Base-by-base conservation (phyloP, 2,113 vertebrate genomes). In the Lepus americanus region DNA sequence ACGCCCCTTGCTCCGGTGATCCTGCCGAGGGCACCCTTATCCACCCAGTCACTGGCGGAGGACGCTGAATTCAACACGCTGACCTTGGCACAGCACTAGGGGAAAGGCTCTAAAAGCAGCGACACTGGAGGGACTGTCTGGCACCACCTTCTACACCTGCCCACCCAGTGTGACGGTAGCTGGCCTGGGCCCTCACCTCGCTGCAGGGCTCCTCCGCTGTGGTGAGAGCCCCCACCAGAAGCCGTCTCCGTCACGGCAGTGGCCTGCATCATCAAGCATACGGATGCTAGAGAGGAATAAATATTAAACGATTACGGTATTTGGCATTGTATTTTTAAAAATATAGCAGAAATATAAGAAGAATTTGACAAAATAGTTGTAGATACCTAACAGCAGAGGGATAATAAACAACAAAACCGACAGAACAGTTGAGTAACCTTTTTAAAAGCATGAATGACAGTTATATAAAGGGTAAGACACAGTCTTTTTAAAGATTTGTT, bases 251-350 rank as follows among this genome's bases (percentile, higher is more conserved):
- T 1, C n/a, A 61, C 36, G 25, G 92, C 17, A 33, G 85, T 9
- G 49, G 85, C 51, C 59, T 97, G 85, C 85, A 96, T 94, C 78
- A 19, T 79, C 33, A 86, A 76, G n/a, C 67, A 74, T 53, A 29
- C 66, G n/a, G 49, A 66, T 6, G 79, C 95, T 97, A 94, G 64
- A 94, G 69, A 94, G 23, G 51, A 22, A 72, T 20, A 90, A 97
- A 91, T 39, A 92, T 1, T 66, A 4, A 96, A 59, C 83, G 72
- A 74, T 89, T 82, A 88, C 63, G 53, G 89, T 19, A 89, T 8
- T 59, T 39, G 9, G 20, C 5, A 81, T 13, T 39, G 19, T 31
- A 70, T 72, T 88, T 78, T 69, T 9, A 17, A 72, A 94, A 86
- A 69, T 73, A 59, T 67, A 77, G 39, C 61, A 95, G 44, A 92